These are phyloP conservation scores for Sebastes wilsoni DNA, from an alignment of 2,797 vertebrate genomes.

Conservation along the genomic window DNA sequence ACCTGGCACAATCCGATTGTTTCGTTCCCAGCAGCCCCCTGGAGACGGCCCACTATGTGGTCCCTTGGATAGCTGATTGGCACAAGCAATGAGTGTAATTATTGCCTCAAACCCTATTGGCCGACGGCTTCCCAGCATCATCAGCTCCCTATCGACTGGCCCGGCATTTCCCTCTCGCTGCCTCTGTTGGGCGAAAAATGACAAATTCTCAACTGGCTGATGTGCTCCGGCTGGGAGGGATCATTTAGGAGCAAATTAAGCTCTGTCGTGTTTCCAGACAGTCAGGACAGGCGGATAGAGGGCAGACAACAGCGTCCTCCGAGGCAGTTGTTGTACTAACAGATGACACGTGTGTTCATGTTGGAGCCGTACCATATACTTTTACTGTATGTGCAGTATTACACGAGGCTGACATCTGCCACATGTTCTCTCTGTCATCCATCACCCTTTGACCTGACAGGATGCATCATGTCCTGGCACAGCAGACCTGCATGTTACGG, in stretches of 20 bases:
- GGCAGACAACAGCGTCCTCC: constrained; percentile 2
- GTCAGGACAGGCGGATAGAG: not conserved
- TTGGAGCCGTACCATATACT: not conserved
- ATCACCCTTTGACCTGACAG: not conserved
- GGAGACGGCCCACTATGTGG: constrained; percentile 8
- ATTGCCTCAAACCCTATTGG: constrained; percentile 33
- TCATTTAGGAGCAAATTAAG: constrained; percentile 46
- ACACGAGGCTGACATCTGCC: constrained; percentile 14
- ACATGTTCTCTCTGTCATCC: constrained; percentile 6
- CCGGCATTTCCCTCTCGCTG: not conserved
- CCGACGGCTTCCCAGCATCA: constrained; percentile 39
- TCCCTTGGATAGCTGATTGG: constrained; percentile 38
- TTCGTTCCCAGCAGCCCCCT: constrained; percentile 17
- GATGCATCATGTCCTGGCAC: not conserved
- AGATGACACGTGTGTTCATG: not conserved
- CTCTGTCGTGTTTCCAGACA: constrained; percentile 23
- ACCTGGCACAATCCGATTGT: constrained; percentile 16
- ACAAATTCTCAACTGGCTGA: constrained; percentile 31
- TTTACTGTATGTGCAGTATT: not conserved
- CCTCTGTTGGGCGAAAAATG: constrained; percentile 6
- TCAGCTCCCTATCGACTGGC: constrained; percentile 24
- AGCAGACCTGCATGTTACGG: not conserved
- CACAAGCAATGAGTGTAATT: constrained; percentile 57
- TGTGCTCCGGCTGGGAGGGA: not conserved
- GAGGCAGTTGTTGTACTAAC: constrained; percentile 9